A percentile compares a stretch with the other conserved stretches of the same genome.
These are phyloP conservation scores for Furnarius figulus DNA, from an alignment of 2,113 vertebrate genomes.

Conservation along the genomic window DNA sequence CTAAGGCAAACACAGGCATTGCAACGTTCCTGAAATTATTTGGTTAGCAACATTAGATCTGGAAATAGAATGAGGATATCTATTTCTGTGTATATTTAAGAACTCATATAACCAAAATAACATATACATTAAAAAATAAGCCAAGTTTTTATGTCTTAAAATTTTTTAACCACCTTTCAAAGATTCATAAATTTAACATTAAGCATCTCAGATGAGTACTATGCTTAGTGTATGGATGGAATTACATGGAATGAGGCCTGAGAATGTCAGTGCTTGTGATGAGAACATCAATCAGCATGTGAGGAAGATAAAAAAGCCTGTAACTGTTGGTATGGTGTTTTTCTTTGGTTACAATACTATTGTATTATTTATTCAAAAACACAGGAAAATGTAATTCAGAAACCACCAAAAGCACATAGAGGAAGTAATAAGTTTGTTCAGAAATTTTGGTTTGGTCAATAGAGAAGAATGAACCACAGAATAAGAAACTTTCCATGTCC, in stretches of 20 bases:
- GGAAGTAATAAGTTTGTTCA: not conserved
- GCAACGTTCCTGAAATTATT: not conserved
- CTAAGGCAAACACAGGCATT: not conserved
- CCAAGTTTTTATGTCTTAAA: not conserved
- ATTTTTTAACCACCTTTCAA: not conserved
- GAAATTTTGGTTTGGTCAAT: not conserved
- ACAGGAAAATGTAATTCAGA: not conserved
- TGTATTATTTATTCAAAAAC: not conserved
- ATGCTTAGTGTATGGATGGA: not conserved
- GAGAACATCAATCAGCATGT: not conserved
- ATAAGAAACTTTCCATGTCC: not conserved
- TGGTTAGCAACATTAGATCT: not conserved
- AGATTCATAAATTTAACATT: not conserved
- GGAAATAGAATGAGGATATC: not conserved
- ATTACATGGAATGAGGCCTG: not conserved
- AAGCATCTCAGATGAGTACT: not conserved
- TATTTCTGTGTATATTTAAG: not conserved
- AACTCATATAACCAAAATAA: not conserved
- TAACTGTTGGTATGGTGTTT: not conserved
- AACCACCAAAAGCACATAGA: not conserved
- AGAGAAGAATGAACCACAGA: not conserved
- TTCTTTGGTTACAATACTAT: not conserved
- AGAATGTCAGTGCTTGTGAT: not conserved
- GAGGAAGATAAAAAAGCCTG: not conserved
- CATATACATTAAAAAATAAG: not conserved